phyloP scores from a whole-genome alignment of 2,888 invertebrate species.

The Linnaemya vulpina region DNA sequence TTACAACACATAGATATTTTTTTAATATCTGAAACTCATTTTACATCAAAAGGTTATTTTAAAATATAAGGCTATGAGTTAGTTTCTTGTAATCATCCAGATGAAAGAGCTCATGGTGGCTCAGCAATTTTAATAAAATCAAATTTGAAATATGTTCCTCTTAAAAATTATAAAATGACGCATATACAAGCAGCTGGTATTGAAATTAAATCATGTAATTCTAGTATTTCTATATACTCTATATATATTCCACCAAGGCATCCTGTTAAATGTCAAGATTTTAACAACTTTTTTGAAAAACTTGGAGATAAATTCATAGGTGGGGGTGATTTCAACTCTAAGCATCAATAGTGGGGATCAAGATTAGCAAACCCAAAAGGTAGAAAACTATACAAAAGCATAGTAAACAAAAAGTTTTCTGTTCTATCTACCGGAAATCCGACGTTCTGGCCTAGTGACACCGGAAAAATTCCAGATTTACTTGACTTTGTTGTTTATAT shows the following conservation, averaged over 20 bases:
- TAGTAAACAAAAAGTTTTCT: neutral
- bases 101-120: too few relatives aligned
- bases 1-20: too few relatives aligned
- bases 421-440: neutral
- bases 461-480: constrained; percentile 1
- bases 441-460: neutral
- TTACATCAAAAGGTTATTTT: constrained; percentile 8
- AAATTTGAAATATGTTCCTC: too few relatives aligned
- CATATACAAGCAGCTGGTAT: too few relatives aligned
- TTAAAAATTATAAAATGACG: too few relatives aligned
- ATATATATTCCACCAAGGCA: too few relatives aligned
- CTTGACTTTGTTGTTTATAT: too few relatives aligned
- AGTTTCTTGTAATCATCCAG: neutral
- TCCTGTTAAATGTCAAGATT: too few relatives aligned
- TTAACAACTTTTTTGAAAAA: constrained; percentile 3
- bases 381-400: neutral
- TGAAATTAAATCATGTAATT: too few relatives aligned
- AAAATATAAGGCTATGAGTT: constrained; percentile 17
- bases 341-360: neutral
- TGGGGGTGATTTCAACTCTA: neutral
- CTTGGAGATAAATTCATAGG: neutral
- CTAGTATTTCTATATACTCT: too few relatives aligned
- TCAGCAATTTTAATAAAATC: too few relatives aligned
- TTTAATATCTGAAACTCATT: constrained; percentile 31
- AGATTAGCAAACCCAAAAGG: neutral